Percentiles rank a stretch among this genome's conserved stretches.
Evolutionary conservation across 2,113 vertebrate species (phyloP).

Genomic region (Muntiacus muntjak): DNA sequence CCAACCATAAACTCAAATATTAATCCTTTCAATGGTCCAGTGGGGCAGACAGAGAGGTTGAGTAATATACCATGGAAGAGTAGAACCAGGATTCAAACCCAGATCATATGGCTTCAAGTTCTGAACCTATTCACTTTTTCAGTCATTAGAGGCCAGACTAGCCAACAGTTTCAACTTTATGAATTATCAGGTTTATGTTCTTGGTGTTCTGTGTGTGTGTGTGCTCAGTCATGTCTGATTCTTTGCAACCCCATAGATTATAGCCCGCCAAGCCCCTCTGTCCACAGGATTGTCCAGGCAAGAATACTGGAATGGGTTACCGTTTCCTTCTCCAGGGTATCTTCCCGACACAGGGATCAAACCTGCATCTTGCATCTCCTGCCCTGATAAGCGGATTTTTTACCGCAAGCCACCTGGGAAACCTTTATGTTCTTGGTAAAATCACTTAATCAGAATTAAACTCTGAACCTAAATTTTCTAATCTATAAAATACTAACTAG

Average conservation of each 20-base stretch:
- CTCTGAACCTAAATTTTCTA: background rate
- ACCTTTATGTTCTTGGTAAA: background rate
- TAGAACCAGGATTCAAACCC: background rate
- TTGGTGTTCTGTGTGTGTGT: background rate
- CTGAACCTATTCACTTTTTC: background rate
- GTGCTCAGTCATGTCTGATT: background rate
- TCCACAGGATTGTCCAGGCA: background rate
- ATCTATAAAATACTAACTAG: background rate
- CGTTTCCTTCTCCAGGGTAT: background rate
- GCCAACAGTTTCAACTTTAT: background rate
- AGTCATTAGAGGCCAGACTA: background rate
- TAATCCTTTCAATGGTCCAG: background rate
- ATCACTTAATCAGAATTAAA: background rate
- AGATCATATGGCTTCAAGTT: background rate
- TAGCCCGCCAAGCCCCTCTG: background rate
- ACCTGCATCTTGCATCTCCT: background rate
- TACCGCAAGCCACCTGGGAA: background rate
- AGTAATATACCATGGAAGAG: background rate
- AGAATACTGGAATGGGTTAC: background rate
- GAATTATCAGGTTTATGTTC: background rate
- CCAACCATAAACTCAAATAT: background rate
- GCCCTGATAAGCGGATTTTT: background rate
- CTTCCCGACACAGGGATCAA: background rate
- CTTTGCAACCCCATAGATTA: background rate
- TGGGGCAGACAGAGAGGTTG: background rate